These are phyloP conservation scores for Arbacia lixula DNA, from an alignment of 53 echinoderm and acorn worm genomes.

Conservation along the genomic window DNA sequence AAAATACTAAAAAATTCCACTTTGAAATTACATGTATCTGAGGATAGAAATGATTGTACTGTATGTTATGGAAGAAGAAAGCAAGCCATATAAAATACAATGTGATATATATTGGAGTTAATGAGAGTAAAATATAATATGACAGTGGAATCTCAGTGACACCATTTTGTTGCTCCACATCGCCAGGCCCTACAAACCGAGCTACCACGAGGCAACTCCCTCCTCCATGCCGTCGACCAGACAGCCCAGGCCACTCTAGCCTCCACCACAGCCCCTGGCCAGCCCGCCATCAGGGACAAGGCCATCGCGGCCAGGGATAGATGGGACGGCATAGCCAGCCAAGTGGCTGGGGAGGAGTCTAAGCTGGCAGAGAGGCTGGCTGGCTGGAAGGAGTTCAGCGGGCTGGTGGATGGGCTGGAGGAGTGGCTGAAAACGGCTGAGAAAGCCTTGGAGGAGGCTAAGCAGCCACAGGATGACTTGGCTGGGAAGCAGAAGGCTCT, in stretches of 20 bases:
- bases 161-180: background rate
- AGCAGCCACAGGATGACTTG: constrained; percentile 61
- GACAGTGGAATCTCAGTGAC: no score
- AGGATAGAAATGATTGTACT: no score
- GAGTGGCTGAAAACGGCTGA: constrained; percentile 70
- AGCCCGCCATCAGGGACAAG: constrained; percentile 54
- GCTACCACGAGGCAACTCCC: constrained; percentile 40
- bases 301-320: constrained; percentile 46
- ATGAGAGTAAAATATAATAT: no score
- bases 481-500: constrained; percentile 64
- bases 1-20: no score
- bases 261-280: constrained; percentile 73
- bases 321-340: constrained; percentile 56
- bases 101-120: no score
- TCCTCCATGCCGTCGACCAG: constrained; percentile 56
- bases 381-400: constrained; percentile 67
- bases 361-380: constrained; percentile 57
- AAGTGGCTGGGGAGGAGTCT: constrained; percentile 58
- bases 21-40: no score
- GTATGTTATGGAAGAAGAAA: no score
- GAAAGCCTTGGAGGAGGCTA: constrained; percentile 45
- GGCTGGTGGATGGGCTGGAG: constrained; percentile 56
- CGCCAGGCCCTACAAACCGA: constrained; percentile 52
- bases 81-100: no score
- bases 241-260: constrained; percentile 57